phyloP scores from a whole-genome alignment of 2,797 vertebrate species.

The Poecilia velifera region DNA sequence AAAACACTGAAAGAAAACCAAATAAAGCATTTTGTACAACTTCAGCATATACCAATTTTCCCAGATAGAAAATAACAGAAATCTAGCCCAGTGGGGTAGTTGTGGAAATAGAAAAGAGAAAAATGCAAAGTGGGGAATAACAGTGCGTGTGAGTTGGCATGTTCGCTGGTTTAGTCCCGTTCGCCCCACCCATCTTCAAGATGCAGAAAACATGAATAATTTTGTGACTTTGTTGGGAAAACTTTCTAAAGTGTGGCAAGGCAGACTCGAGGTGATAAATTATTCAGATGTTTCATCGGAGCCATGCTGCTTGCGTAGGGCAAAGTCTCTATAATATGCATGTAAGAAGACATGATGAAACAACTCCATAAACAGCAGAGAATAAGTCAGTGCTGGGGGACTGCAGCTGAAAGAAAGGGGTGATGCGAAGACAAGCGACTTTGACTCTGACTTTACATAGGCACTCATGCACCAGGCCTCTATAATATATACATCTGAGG shows the following conservation, averaged over 20 bases:
- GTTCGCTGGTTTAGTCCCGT: conserved; percentile 29
- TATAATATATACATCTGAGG: conserved; percentile 68
- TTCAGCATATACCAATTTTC: neutral
- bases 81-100: neutral
- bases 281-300: conserved; percentile 75
- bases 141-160: neutral
- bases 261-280: conserved; percentile 75
- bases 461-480: conserved; percentile 31
- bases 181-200: conserved; percentile 43
- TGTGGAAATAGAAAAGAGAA: conserved; percentile 3
- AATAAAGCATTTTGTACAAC: conserved; percentile 2
- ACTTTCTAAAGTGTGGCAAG: conserved; percentile 73
- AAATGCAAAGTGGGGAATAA: conserved; percentile 21
- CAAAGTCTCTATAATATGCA: conserved; percentile 76
- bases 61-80: neutral
- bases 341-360: conserved; percentile 77
- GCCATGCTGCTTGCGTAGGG: conserved; percentile 69
- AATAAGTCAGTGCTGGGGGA: conserved; percentile 54
- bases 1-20: neutral
- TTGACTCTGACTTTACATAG: conserved; percentile 54
- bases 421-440: conserved; percentile 59
- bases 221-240: conserved; percentile 74
- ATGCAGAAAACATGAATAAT: conserved; percentile 77
- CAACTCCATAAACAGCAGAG: conserved; percentile 71
- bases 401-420: conserved; percentile 34